A percentile compares a stretch with the other conserved stretches of the same genome.
Conservation (phyloP, 2,113 vertebrate species). For the Ceyx cyanopectus region DNA sequence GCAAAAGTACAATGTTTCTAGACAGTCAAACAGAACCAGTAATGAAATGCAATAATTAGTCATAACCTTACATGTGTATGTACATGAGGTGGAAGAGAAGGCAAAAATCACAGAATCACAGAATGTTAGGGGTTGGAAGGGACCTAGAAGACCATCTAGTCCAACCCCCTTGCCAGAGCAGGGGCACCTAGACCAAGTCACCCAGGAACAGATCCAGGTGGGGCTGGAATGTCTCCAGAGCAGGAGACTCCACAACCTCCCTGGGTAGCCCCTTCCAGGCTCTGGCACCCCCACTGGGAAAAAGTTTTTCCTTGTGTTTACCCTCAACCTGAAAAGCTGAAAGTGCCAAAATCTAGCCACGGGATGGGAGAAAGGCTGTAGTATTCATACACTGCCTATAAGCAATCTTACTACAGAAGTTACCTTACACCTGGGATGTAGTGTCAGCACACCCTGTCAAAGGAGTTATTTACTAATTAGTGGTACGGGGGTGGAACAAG, state of each 20-base stretch:
- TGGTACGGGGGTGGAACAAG: fast-evolving
- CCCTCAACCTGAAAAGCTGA: background rate
- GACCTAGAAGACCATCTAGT: too few relatives aligned
- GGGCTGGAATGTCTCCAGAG: too few relatives aligned
- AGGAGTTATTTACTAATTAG: background rate
- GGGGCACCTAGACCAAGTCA: too few relatives aligned
- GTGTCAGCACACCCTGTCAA: background rate
- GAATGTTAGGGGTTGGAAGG: too few relatives aligned
- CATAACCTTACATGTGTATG: background rate
- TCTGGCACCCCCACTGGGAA: too few relatives aligned
- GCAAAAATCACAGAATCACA: background rate
- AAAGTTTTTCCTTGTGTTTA: too few relatives aligned
- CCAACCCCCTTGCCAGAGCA: too few relatives aligned
- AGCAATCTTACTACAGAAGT: background rate
- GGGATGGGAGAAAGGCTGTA: background rate
- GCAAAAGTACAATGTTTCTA: background rate
- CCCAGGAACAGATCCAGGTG: too few relatives aligned
- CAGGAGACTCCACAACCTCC: too few relatives aligned
- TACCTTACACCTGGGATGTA: background rate
- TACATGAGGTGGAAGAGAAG: background rate
- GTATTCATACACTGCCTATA: background rate
- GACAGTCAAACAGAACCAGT: background rate
- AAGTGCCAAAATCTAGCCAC: background rate
- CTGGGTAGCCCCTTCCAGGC: too few relatives aligned
- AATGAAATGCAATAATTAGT: background rate